Conservation (phyloP, 2,797 vertebrate genomes). For the Propithecus perrieri region DNA sequence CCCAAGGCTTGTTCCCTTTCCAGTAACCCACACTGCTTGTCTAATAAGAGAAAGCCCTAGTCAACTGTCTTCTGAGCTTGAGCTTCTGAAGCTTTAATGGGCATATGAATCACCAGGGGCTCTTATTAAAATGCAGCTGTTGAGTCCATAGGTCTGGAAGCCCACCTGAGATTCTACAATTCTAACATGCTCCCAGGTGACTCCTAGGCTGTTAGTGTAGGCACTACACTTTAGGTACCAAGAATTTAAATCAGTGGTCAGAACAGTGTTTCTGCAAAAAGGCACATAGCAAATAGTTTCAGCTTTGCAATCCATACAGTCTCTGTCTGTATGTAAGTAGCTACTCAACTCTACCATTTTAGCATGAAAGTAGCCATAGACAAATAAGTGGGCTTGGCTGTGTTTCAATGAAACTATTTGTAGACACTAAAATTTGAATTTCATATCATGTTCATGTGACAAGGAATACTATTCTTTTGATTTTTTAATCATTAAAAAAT, state of each 20-base stretch:
- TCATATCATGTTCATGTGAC: background rate
- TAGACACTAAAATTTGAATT: background rate
- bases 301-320: background rate
- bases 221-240: background rate
- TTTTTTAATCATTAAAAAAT: background rate
- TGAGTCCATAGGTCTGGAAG: background rate
- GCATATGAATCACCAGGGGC: background rate
- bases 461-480: background rate
- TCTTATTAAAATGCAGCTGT: constrained; percentile 36
- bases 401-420: background rate
- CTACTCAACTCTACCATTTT: background rate
- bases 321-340: background rate
- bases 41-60: background rate
- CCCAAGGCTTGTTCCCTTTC: background rate
- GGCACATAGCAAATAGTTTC: background rate
- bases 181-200: background rate
- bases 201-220: background rate
- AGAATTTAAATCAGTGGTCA: background rate
- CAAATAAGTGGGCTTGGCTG: background rate
- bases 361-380: background rate
- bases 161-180: background rate
- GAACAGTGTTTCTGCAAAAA: background rate
- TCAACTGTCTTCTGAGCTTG: background rate
- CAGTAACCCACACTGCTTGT: background rate
- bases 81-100: background rate